Evolutionary conservation across 23 tunicate species (phyloP), one percentile per base, ranked within the genome.

Genomic region (Trididemnum nubilum): DNA sequence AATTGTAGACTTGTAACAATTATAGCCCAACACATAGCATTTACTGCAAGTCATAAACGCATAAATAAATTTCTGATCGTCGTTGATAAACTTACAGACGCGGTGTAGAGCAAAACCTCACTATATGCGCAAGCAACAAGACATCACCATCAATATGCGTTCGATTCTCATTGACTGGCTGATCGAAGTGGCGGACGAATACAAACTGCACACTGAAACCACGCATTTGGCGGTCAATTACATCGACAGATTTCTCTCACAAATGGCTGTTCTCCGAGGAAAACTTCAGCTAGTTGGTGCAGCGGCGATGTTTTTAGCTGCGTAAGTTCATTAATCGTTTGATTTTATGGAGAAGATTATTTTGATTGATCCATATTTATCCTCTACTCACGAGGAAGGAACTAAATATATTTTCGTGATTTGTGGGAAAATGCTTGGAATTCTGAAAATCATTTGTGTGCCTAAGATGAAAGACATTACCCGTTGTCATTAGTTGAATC

Each of bases 91-190:
- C 15, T 77, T 81, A 3, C 90, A 91, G 97, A 57, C 49, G 60
- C 64, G 83, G 12, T 79, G 77, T 54, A 76, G 95, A 28, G 88
- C 95, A 12, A 94, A 90, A 38, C 64, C 96, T 0, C 77, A 95
- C 64, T 95, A 95, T 76, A 95, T 95, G 99, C 81, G 93, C 3
- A 95, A 90, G 83, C 99, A 95, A 67, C 88, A 95, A 78, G 99
- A 95, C 89, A 83, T 95, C 74, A 89, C 96, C 0, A 67, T 84
- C 36, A 78, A 83, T 27, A 95, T 95, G 99, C 78, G 99, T 35
- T 44, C 93, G 18, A 90, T 95, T 29, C 85, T 95, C 33, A 89
- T 95, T 1, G 99, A 95, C 52, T 95, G 99, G 99, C 76, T 95
- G 27, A 85, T 83, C 15, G 99, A 95, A 51, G 99, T 95, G 24